These are phyloP conservation scores for Oligia strigilis DNA, from an alignment of 2,888 invertebrate species.

Conservation along the genomic window DNA sequence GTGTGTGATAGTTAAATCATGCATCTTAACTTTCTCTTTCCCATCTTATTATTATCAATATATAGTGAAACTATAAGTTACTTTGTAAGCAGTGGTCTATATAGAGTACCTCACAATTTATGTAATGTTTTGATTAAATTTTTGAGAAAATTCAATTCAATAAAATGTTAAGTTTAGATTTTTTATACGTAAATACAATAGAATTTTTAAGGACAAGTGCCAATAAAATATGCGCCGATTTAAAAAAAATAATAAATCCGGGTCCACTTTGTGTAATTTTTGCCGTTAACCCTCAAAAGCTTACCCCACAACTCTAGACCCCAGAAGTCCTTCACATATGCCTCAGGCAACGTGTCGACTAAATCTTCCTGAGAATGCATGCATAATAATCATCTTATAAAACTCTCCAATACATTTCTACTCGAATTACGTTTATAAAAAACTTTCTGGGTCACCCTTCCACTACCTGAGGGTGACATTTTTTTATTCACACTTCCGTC, in stretches of 20 bases:
- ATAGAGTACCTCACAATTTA: too few relatives aligned
- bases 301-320: slow-evolving; percentile 73
- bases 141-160: background rate
- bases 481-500: slow-evolving; percentile 90
- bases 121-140: background rate
- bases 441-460: slow-evolving; percentile 85
- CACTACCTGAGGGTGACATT: slow-evolving; percentile 88
- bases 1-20: background rate
- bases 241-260: slow-evolving; percentile 24
- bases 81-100: too few relatives aligned
- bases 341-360: slow-evolving; percentile 79
- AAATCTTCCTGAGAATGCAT: slow-evolving; percentile 90
- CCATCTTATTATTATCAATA: too few relatives aligned
- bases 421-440: slow-evolving; percentile 86
- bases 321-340: slow-evolving; percentile 82
- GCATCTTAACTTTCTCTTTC: background rate
- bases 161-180: background rate
- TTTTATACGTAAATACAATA: slow-evolving; percentile 15
- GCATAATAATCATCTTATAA: slow-evolving; percentile 88
- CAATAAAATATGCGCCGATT: slow-evolving; percentile 43
- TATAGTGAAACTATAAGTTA: too few relatives aligned
- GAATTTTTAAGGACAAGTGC: slow-evolving; percentile 18
- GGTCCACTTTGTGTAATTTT: slow-evolving; percentile 62
- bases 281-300: slow-evolving; percentile 78
- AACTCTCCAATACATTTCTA: slow-evolving; percentile 78